Conservation (phyloP, 2,113 vertebrate genomes). For the Centropus bengalensis region DNA sequence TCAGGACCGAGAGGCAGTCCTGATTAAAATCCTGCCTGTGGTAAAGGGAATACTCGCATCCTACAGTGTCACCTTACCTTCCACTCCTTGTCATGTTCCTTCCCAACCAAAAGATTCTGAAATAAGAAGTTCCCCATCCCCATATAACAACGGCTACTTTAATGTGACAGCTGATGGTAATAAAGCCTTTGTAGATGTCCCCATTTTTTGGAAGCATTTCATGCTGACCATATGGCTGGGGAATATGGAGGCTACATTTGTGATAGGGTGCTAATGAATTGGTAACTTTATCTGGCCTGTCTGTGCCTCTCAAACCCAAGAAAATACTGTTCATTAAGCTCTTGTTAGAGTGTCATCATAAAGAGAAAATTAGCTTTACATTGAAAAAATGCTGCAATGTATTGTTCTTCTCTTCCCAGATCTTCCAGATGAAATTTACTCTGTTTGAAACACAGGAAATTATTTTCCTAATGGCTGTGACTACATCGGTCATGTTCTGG, state of each 20-base stretch:
- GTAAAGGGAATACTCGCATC: background rate
- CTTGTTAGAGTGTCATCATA: background rate
- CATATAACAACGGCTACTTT: background rate
- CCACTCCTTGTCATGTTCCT: background rate
- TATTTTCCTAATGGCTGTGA: background rate
- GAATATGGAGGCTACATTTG: background rate
- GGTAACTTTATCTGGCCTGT: background rate
- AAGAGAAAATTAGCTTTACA: background rate
- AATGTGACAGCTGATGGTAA: background rate
- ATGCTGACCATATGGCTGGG: slow-evolving; percentile 52
- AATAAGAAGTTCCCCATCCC: background rate
- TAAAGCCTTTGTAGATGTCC: background rate
- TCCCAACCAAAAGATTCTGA: background rate
- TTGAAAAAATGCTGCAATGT: background rate
- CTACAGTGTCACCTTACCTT: background rate
- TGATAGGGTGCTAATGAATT: slow-evolving; percentile 34
- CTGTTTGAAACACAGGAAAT: fast-evolving
- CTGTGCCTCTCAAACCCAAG: background rate
- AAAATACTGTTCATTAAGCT: background rate
- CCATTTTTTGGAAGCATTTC: background rate
- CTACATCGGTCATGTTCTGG: background rate
- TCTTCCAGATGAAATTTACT: background rate
- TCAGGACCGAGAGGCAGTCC: background rate
- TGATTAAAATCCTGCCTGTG: fast-evolving
- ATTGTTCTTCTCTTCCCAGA: background rate